Conservation (phyloP, 2,113 vertebrate genomes). For the Ciconia boyciana region DNA sequence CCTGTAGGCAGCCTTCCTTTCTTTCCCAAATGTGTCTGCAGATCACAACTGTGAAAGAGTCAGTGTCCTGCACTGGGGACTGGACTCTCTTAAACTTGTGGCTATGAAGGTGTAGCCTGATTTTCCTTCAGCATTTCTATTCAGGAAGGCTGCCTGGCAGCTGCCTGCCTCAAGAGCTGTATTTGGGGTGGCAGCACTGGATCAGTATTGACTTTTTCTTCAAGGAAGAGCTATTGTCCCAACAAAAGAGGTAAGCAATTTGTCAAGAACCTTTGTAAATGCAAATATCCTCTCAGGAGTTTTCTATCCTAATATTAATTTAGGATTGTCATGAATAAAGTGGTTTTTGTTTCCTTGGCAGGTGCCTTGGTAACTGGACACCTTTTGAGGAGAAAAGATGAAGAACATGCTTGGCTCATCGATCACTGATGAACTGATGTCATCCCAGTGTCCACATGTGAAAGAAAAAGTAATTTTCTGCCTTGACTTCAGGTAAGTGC, state of each 20-base stretch:
- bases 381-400: background rate
- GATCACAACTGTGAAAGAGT: background rate
- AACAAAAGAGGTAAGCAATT: background rate
- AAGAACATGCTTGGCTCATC: background rate
- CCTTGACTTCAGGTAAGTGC: background rate
- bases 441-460: background rate
- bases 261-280: background rate
- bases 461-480: background rate
- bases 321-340: background rate
- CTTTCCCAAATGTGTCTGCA: background rate
- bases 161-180: background rate
- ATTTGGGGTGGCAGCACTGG: background rate
- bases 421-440: background rate
- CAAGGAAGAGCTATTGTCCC: background rate
- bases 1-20: background rate
- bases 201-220: background rate
- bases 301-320: background rate
- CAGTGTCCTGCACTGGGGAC: background rate
- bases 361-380: background rate
- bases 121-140: background rate
- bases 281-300: background rate
- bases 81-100: background rate
- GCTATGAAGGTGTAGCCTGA: background rate
- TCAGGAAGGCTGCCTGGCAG: background rate
- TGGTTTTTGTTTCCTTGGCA: background rate